Conservation (phyloP, 1,140 invertebrate species). For the Orchesella cincta region DNA sequence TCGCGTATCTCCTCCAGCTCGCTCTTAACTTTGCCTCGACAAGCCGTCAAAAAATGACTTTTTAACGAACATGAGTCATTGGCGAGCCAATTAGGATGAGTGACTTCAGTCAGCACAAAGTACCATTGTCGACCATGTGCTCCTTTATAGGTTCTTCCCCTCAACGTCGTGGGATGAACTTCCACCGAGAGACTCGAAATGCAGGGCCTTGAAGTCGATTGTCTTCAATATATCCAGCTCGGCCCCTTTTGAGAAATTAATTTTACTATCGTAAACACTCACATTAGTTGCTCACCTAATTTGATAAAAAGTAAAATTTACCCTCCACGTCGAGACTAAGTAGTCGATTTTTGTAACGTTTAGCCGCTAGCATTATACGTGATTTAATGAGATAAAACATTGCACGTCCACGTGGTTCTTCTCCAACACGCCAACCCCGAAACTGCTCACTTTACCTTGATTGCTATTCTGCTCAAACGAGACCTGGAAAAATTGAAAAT, state of each 20-base stretch:
- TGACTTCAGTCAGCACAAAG: slow-evolving; percentile 54
- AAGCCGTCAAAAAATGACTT: slow-evolving; percentile 35
- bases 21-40: neutral
- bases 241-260: neutral
- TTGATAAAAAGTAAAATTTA: too few relatives aligned
- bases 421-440: slow-evolving; percentile 40
- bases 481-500: slow-evolving; percentile 49
- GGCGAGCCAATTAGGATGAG: slow-evolving; percentile 55
- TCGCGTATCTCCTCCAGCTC: neutral
- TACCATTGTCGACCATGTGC: slow-evolving; percentile 56
- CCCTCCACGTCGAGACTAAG: slow-evolving; percentile 53
- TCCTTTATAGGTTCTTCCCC: slow-evolving; percentile 53
- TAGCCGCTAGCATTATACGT: slow-evolving; percentile 56
- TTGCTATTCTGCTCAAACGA: slow-evolving; percentile 55
- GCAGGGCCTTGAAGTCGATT: slow-evolving; percentile 58
- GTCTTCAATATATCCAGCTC: slow-evolving; percentile 56
- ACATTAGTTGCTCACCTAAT: neutral
- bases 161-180: slow-evolving; percentile 56
- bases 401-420: slow-evolving; percentile 56
- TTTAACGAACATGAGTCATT: slow-evolving; percentile 60
- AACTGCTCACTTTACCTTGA: slow-evolving; percentile 53
- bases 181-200: slow-evolving; percentile 52
- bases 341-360: slow-evolving; percentile 51
- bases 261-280: neutral
- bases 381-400: slow-evolving; percentile 61